Conservation (phyloP, 92 coral and sea anemone species). For the Porites divaricata region DNA sequence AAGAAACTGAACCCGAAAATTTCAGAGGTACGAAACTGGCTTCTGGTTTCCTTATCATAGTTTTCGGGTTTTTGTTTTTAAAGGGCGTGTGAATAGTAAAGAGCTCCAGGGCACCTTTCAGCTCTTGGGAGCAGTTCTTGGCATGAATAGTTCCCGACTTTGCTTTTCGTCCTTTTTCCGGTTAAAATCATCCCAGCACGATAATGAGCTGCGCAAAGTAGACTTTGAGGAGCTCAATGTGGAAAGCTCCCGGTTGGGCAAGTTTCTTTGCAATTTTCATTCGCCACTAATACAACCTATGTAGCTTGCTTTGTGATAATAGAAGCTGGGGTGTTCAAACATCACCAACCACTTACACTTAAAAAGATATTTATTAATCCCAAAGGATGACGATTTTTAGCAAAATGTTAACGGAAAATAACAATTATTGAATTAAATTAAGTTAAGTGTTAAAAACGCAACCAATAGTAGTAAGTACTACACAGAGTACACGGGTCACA, state of each 20-base stretch:
- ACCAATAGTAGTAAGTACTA: neutral
- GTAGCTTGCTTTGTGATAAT: too few relatives aligned
- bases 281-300: too few relatives aligned
- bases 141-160: neutral
- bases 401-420: slow-evolving; percentile 41
- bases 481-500: neutral
- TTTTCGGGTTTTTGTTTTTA: slow-evolving; percentile 17
- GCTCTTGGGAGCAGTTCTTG: neutral
- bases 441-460: slow-evolving; percentile 9
- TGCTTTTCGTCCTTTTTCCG: slow-evolving; percentile 2
- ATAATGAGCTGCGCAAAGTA: neutral
- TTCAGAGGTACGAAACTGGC: neutral
- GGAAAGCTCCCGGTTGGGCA: neutral
- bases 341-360: slow-evolving; percentile 3
- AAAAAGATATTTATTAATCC: slow-evolving; percentile 15
- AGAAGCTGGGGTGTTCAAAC: neutral
- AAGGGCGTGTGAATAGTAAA: slow-evolving; percentile 34
- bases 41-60: neutral
- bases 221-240: neutral
- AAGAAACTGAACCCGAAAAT: neutral
- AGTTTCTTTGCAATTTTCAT: too few relatives aligned
- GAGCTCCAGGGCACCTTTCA: neutral
- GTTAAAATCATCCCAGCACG: neutral
- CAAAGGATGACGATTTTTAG: slow-evolving; percentile 57
- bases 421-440: slow-evolving; percentile 42